Conservation (phyloP, 1,140 invertebrate species). For the Scaptomyza montana region DNA sequence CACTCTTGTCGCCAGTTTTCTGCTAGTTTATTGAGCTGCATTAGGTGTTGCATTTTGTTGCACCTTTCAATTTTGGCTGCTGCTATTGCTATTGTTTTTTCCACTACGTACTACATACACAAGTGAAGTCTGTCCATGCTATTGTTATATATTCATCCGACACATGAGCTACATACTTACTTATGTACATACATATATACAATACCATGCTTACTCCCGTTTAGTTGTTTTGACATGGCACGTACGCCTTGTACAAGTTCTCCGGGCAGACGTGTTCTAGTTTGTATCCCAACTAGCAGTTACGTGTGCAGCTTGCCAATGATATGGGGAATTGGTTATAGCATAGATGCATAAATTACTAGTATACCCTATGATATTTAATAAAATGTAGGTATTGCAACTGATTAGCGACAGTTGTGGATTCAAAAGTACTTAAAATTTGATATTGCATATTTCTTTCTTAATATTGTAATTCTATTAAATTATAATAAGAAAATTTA, state of each 20-base stretch:
- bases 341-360: constrained; percentile 47
- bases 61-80: constrained; percentile 47
- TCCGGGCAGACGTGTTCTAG: constrained; percentile 70
- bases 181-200: constrained; percentile 50
- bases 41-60: constrained; percentile 53
- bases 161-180: constrained; percentile 11
- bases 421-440: background rate
- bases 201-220: constrained; percentile 49
- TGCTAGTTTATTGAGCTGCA: constrained; percentile 76
- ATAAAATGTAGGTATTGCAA: no score
- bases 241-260: constrained; percentile 54
- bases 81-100: constrained; percentile 13
- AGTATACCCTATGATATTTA: constrained; percentile 19
- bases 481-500: no score
- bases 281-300: constrained; percentile 59
- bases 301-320: constrained; percentile 66
- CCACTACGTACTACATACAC: background rate
- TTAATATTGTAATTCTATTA: no score
- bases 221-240: constrained; percentile 54
- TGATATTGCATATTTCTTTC: no score
- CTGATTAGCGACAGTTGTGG: background rate
- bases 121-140: constrained; percentile 24
- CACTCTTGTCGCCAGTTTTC: constrained; percentile 55
- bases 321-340: constrained; percentile 36
- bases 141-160: constrained; percentile 64